phyloP scores from a whole-genome alignment of 2,888 invertebrate species.

The Anagyrus pseudococci region DNA sequence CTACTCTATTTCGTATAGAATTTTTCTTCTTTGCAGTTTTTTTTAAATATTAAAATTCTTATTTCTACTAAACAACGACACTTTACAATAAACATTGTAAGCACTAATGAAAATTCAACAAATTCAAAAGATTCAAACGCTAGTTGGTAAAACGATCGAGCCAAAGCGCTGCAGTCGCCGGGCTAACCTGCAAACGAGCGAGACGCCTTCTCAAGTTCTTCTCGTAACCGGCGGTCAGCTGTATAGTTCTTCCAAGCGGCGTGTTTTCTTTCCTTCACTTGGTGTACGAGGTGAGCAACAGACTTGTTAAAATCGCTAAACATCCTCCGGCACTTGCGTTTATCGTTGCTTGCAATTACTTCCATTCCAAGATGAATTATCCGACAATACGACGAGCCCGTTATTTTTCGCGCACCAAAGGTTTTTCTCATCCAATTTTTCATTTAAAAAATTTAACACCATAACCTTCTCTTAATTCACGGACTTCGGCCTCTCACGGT shows the following conservation, averaged over 20 bases:
- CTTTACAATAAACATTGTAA: no score
- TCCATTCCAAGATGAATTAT: constrained; percentile 24
- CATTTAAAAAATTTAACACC: constrained; percentile 4
- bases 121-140: no score
- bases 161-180: no score
- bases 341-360: constrained; percentile 6
- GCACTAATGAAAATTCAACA: no score
- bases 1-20: no score
- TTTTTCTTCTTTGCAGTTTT: no score
- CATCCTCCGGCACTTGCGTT: constrained; percentile 20
- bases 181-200: no score
- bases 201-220: no score
- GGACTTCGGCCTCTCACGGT: neutral
- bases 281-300: constrained; percentile 35
- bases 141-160: no score
- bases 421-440: constrained; percentile 29
- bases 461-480: constrained; percentile 24
- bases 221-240: no score
- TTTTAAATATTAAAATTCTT: no score
- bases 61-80: no score
- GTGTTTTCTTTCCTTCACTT: constrained; percentile 35
- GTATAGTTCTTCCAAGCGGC: constrained; percentile 32
- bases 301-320: constrained; percentile 37
- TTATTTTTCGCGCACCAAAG: constrained; percentile 34
- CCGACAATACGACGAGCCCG: constrained; percentile 18